Conservation (phyloP, 2,888 invertebrate genomes). For the Aelia acuminata region DNA sequence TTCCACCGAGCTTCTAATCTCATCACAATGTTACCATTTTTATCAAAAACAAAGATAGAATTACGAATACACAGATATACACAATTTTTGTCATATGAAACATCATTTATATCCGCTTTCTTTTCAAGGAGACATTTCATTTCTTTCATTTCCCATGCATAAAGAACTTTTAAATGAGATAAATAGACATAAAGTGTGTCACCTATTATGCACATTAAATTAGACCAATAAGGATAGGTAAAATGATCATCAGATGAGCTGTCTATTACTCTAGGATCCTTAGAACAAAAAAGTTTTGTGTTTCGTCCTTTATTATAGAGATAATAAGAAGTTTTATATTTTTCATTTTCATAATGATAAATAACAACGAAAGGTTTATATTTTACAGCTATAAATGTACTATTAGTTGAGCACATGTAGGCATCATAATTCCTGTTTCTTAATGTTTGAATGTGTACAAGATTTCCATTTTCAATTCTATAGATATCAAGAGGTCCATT, state of each 20-base stretch:
- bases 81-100: conserved; percentile 54
- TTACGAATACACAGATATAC: conserved; percentile 55
- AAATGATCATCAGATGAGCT: conserved; percentile 50
- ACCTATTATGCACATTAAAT: conserved; percentile 56
- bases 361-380: conserved; percentile 58
- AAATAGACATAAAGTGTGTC: conserved; percentile 58
- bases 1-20: conserved; percentile 52
- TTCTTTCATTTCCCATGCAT: conserved; percentile 59
- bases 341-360: conserved; percentile 52
- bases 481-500: conserved; percentile 57
- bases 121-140: conserved; percentile 56
- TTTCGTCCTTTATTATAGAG: conserved; percentile 53
- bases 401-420: conserved; percentile 58
- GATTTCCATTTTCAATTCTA: conserved; percentile 55
- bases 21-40: conserved; percentile 45
- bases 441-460: conserved; percentile 53
- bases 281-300: conserved; percentile 32
- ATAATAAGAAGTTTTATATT: conserved; percentile 57
- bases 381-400: conserved; percentile 57
- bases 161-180: conserved; percentile 54
- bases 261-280: conserved; percentile 51
- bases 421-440: conserved; percentile 51
- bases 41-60: conserved; percentile 56
- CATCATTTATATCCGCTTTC: conserved; percentile 53
- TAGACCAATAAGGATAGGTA: conserved; percentile 56